phyloP scores from a whole-genome alignment of 2,113 vertebrate species.

The Psilopogon haemacephalus region DNA sequence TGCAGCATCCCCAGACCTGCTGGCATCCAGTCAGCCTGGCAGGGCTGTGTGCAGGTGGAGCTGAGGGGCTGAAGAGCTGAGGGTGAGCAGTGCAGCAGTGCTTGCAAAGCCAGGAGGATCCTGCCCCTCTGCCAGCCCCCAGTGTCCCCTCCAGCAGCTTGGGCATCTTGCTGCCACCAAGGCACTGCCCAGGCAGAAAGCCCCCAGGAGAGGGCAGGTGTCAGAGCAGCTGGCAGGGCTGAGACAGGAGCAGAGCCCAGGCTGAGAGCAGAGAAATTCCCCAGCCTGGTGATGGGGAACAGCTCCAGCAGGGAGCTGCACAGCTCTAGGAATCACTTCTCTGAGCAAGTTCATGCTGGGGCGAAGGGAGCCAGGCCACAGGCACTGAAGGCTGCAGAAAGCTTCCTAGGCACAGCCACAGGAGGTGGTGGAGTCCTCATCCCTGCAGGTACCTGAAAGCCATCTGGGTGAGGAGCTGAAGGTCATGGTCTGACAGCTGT shows the following conservation, averaged over 20 bases:
- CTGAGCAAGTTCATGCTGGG: background rate
- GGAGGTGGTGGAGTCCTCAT: too few relatives aligned
- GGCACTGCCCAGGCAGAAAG: background rate
- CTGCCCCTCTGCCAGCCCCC: background rate
- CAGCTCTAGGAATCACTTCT: background rate
- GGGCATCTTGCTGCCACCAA: background rate
- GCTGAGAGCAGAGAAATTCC: background rate
- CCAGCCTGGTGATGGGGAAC: background rate
- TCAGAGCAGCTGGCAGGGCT: fast-evolving
- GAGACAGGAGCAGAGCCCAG: background rate
- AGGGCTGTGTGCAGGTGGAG: background rate
- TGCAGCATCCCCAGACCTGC: background rate
- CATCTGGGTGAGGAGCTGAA: too few relatives aligned
- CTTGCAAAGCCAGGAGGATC: background rate
- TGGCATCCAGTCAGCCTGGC: background rate
- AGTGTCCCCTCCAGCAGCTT: background rate
- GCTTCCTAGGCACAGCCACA: too few relatives aligned
- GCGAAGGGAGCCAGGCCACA: background rate
- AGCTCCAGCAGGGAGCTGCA: background rate
- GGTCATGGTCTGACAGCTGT: too few relatives aligned
- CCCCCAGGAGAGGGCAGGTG: fast-evolving
- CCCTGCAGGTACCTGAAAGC: too few relatives aligned
- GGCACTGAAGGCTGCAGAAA: background rate
- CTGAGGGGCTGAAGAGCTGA: background rate
- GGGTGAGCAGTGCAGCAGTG: background rate